Evolutionary conservation across 2,113 vertebrate genomes (phyloP).

Genomic region (Cromileptes altivelis): DNA sequence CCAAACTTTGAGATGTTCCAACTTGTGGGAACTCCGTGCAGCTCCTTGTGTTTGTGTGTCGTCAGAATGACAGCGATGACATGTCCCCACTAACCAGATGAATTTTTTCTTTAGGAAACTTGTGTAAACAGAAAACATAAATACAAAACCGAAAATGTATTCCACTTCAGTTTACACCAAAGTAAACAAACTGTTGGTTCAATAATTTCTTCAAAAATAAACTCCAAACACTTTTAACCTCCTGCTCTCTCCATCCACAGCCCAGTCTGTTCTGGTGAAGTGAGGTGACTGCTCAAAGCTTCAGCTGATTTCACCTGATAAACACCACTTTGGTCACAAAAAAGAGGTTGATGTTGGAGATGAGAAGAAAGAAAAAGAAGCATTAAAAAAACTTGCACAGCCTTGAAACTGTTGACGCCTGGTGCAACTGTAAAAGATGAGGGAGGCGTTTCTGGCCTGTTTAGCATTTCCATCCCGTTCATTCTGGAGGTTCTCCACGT

Average conservation of each 20-base stretch:
- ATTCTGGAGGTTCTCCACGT: slow-evolving; percentile 58
- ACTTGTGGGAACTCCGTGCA: too few relatives aligned
- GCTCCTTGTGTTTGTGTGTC: too few relatives aligned
- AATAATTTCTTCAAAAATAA: background rate
- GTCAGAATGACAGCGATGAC: too few relatives aligned
- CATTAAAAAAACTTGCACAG: background rate
- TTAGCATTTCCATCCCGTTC: slow-evolving; percentile 34
- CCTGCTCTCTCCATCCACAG: background rate
- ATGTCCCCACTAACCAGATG: too few relatives aligned
- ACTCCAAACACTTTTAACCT: background rate
- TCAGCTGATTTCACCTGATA: background rate
- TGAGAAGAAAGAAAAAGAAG: background rate
- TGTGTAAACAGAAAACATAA: too few relatives aligned
- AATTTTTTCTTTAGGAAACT: too few relatives aligned
- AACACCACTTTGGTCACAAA: background rate
- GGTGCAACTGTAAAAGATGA: slow-evolving; percentile 8
- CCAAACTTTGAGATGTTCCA: too few relatives aligned
- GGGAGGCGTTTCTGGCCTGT: background rate
- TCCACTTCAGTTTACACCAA: too few relatives aligned
- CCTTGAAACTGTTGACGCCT: background rate
- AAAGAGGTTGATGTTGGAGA: background rate
- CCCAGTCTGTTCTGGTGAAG: background rate
- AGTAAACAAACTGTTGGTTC: background rate
- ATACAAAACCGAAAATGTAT: too few relatives aligned
- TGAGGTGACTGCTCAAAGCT: background rate